Evolutionary conservation across 1,140 invertebrate genomes (phyloP).

Genomic region (Ips nitidus): DNA sequence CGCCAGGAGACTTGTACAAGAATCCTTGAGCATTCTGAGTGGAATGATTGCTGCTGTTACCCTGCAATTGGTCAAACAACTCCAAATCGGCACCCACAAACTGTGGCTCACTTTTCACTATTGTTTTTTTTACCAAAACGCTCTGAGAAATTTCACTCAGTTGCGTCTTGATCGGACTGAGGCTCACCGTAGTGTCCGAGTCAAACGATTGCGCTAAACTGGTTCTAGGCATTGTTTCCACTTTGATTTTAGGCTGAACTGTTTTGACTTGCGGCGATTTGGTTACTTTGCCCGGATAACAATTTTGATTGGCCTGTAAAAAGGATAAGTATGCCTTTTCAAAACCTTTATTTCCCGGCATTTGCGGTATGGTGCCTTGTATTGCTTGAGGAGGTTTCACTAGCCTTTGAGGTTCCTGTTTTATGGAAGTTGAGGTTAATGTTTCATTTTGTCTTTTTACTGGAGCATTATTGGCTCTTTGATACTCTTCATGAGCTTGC

Average conservation of each 20-base stretch:
- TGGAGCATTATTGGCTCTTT: conserved; percentile 11
- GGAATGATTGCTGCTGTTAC: conserved; percentile 4
- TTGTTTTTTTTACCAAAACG: neutral
- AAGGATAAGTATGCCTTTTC: conserved; percentile 38
- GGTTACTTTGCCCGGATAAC: neutral
- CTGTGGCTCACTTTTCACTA: too few species aligned
- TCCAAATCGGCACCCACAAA: conserved; percentile 4
- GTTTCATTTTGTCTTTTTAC: neutral
- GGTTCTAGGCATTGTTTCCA: neutral
- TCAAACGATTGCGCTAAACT: too few species aligned
- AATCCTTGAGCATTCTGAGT: too few species aligned
- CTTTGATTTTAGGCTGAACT: neutral
- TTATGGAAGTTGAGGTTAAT: neutral
- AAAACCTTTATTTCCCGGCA: conserved; percentile 16
- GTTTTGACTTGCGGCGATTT: neutral
- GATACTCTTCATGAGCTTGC: conserved; percentile 45
- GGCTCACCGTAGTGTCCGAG: neutral
- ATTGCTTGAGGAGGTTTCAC: neutral
- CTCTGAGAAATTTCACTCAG: conserved; percentile 11
- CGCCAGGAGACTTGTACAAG: too few species aligned
- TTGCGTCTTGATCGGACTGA: conserved; percentile 11
- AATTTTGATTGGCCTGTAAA: conserved; percentile 7
- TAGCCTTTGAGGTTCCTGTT: neutral
- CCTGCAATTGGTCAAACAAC: conserved; percentile 22
- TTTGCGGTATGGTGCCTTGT: neutral